These are phyloP conservation scores for Drosophila monieri DNA, from an alignment of 2,888 invertebrate species.

Conservation along the genomic window DNA sequence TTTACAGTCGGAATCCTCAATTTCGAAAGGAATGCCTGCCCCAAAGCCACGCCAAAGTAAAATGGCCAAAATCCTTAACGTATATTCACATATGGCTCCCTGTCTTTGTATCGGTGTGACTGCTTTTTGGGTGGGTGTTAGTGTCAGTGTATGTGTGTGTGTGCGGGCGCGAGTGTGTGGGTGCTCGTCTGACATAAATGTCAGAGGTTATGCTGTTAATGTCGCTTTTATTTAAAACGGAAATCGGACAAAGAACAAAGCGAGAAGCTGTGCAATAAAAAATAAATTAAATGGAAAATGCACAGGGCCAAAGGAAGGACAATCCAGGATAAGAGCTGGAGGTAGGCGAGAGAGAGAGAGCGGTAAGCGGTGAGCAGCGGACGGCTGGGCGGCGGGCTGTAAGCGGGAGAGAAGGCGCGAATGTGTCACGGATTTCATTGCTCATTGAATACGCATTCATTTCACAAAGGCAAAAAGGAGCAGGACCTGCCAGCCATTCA, in stretches of 20 bases:
- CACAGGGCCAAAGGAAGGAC: conserved; percentile 40
- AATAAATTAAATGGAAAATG: conserved; percentile 80
- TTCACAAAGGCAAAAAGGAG: conserved; percentile 55
- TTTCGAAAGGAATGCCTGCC: conserved; percentile 7
- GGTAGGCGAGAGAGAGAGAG: conserved; percentile 3
- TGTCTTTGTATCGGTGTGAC: conserved; percentile 4
- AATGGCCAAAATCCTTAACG: conserved; percentile 33
- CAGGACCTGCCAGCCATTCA: conserved; percentile 63
- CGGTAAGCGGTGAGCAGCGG: background rate
- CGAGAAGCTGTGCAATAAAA: conserved; percentile 65
- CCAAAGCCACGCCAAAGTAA: conserved; percentile 14
- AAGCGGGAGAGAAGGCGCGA: conserved; percentile 61
- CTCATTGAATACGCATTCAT: conserved; percentile 80
- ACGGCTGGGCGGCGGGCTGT: no score
- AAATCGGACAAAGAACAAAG: conserved; percentile 61
- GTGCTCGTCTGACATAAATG: conserved; percentile 69
- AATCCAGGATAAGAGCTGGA: conserved; percentile 17
- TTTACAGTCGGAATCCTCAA: conserved; percentile 16
- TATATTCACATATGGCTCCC: conserved; percentile 48
- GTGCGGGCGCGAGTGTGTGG: conserved; percentile 18
- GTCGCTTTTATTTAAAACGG: conserved; percentile 80
- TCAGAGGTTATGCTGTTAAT: conserved; percentile 80
- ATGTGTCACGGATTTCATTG: conserved; percentile 81
- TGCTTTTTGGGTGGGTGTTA: conserved; percentile 5
- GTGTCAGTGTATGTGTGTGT: conserved; percentile 32